These are phyloP conservation scores for Chelonus formosanus DNA, from an alignment of 2,888 invertebrate species.

Conservation along the genomic window DNA sequence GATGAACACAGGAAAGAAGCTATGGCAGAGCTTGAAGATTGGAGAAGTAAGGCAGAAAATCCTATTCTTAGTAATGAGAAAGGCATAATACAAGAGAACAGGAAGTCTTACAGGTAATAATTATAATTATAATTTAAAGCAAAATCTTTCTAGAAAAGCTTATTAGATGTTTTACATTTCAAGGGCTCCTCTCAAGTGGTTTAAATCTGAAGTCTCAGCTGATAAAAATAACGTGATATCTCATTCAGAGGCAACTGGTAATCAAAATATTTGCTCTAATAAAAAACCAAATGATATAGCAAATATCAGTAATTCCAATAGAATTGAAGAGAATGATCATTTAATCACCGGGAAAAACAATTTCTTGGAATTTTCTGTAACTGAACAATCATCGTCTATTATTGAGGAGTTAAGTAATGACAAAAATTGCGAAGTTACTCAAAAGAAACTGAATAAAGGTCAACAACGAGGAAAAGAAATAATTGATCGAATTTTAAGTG, in stretches of 20 bases:
- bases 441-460: conserved; percentile 53
- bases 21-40: conserved; percentile 74
- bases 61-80: conserved; percentile 45
- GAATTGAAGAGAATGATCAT: conserved; percentile 7
- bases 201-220: conserved; percentile 40
- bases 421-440: conserved; percentile 21
- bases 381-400: not conserved
- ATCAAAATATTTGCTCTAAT: not conserved
- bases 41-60: conserved; percentile 63
- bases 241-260: not conserved
- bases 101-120: conserved; percentile 50
- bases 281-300: not conserved
- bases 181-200: conserved; percentile 53
- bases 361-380: conserved; percentile 15
- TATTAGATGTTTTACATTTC: conserved; percentile 3
- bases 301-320: not conserved
- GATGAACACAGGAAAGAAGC: conserved; percentile 72
- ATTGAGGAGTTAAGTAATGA: conserved; percentile 13
- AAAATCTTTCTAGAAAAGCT: not conserved
- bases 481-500: conserved; percentile 17
- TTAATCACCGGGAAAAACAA: conserved; percentile 13
- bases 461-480: conserved; percentile 55
- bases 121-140: not conserved
- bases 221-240: too few relatives aligned
- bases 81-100: conserved; percentile 50